Evolutionary conservation across 2,113 vertebrate genomes (phyloP).

Genomic region (Pollimyrus isidori): DNA sequence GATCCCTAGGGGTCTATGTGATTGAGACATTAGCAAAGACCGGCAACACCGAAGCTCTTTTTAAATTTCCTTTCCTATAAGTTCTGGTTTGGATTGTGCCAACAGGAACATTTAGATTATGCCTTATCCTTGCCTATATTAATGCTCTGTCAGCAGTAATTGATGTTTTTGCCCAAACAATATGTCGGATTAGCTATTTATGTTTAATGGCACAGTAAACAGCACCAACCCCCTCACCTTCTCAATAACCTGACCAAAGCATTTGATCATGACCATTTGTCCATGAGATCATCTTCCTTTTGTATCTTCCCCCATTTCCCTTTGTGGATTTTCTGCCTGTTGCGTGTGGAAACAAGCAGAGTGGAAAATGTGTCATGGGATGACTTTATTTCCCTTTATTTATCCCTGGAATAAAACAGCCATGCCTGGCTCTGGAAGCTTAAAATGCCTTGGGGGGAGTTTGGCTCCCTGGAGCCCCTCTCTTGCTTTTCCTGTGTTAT

Average conservation of each 20-base stretch:
- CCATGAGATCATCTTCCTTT: background rate
- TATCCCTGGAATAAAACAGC: slow-evolving; percentile 22
- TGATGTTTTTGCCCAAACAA: background rate
- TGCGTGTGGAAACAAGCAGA: slow-evolving; percentile 8
- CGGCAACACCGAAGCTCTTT: slow-evolving; percentile 1
- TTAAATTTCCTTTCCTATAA: background rate
- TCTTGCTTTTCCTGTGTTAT: slow-evolving; percentile 27
- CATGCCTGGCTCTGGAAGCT: slow-evolving; percentile 24
- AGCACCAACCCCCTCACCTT: background rate
- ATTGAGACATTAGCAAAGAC: background rate
- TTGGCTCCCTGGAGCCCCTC: background rate
- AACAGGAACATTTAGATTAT: background rate
- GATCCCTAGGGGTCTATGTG: background rate
- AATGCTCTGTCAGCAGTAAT: background rate
- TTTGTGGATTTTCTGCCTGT: background rate
- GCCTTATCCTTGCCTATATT: background rate
- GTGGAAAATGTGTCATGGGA: slow-evolving; percentile 8
- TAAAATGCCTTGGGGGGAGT: background rate
- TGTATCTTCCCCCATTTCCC: background rate
- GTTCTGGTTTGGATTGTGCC: background rate
- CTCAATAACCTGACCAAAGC: background rate
- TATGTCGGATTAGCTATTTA: background rate
- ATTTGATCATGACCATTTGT: background rate
- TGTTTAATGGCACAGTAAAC: background rate
- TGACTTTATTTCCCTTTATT: slow-evolving; percentile 16